Evolutionary conservation across 2,113 vertebrate genomes (phyloP).

Genomic region (Scolopax mira): DNA sequence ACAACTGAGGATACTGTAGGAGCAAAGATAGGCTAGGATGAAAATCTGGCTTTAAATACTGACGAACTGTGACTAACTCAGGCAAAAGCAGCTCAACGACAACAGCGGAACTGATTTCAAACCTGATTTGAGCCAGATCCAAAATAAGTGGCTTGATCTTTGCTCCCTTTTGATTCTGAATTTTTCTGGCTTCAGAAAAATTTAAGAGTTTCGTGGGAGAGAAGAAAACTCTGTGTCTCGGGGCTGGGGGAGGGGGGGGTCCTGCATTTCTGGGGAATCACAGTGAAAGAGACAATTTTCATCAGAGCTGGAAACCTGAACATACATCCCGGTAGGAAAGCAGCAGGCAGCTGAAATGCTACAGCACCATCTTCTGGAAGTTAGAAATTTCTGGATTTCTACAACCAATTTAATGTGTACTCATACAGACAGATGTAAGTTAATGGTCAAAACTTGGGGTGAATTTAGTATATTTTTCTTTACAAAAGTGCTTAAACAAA

Average conservation of each 20-base stretch:
- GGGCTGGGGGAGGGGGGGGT: background rate
- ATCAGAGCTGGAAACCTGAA: background rate
- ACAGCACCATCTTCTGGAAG: conserved; percentile 68
- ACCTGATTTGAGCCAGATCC: background rate
- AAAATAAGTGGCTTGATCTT: background rate
- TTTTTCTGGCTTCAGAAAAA: background rate
- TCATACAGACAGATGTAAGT: background rate
- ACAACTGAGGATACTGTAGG: background rate
- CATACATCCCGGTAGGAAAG: background rate
- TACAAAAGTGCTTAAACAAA: background rate
- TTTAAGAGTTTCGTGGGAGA: background rate
- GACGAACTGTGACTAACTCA: background rate
- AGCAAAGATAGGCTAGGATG: background rate
- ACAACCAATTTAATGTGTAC: background rate
- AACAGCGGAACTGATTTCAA: background rate
- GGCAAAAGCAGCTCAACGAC: background rate
- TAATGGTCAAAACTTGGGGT: background rate
- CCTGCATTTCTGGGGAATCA: background rate
- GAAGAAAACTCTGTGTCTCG: background rate
- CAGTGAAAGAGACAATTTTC: background rate
- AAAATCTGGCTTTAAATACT: background rate
- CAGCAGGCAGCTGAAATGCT: background rate
- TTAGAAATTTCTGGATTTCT: background rate
- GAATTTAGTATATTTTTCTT: background rate
- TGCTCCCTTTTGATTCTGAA: background rate